Conservation (phyloP, 2,888 invertebrate species). For the Heliconius sara region DNA sequence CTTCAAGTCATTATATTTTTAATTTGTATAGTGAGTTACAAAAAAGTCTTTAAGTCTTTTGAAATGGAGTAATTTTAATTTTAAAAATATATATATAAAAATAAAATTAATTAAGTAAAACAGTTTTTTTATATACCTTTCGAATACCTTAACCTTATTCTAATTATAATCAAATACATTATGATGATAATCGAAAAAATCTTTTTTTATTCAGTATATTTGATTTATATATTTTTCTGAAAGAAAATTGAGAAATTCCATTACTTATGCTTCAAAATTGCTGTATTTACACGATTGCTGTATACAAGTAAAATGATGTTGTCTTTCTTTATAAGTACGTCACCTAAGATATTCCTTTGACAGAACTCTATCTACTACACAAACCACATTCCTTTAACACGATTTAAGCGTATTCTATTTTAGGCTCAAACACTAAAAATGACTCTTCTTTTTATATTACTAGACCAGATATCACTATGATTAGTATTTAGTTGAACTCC, state of each 20-base stretch:
- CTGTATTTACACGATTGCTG: too few relatives aligned
- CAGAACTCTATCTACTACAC: not conserved
- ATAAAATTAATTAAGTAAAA: not conserved
- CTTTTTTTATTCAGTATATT: not conserved
- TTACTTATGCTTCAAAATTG: not conserved
- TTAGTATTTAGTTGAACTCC: slow-evolving; percentile 20
- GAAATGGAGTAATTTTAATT: not conserved
- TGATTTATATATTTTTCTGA: not conserved
- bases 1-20: not conserved
- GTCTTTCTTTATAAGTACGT: too few relatives aligned
- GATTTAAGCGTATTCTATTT: not conserved
- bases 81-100: not conserved
- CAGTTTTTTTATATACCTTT: not conserved
- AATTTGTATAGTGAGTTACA: not conserved
- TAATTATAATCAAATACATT: too few relatives aligned
- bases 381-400: not conserved
- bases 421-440: not conserved
- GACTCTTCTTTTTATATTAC: not conserved
- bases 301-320: not conserved
- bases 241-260: not conserved
- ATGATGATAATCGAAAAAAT: not conserved
- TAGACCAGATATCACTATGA: slow-evolving; percentile 6
- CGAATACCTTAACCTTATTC: too few relatives aligned
- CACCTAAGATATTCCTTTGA: too few relatives aligned
- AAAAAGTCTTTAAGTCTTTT: not conserved